Evolutionary conservation across 2,113 vertebrate genomes (phyloP).

Genomic region (Paramormyrops kingsleyae): DNA sequence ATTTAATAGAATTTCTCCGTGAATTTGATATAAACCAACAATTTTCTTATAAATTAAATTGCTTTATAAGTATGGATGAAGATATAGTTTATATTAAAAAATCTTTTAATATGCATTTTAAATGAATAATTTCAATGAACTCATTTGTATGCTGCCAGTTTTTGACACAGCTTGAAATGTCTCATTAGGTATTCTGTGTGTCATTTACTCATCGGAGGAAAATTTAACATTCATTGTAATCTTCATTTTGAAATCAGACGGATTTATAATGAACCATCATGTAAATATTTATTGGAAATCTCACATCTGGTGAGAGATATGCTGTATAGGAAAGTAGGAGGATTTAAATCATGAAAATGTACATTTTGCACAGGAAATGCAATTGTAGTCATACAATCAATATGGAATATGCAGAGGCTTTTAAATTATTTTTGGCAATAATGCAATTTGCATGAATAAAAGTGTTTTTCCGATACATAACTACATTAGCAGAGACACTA

Average conservation of each 20-base stretch:
- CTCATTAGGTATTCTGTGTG: neutral
- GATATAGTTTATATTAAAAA: neutral
- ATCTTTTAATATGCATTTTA: neutral
- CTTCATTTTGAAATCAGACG: neutral
- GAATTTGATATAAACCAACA: neutral
- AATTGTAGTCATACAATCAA: neutral
- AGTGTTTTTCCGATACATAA: neutral
- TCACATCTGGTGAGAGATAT: neutral
- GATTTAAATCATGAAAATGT: neutral
- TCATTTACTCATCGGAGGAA: neutral
- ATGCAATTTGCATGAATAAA: neutral
- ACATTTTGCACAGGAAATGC: neutral
- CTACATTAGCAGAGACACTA: neutral
- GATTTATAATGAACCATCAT: neutral
- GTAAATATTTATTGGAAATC: neutral
- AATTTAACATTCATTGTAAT: neutral
- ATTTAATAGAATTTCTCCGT: neutral
- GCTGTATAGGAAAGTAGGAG: neutral
- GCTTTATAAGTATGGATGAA: neutral
- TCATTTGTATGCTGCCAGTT: neutral
- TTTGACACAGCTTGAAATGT: neutral
- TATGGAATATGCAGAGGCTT: neutral
- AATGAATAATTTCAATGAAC: neutral
- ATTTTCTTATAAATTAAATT: neutral
- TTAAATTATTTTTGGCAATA: neutral